Percentiles rank a stretch among this genome's conserved stretches.
Evolutionary conservation across 2,797 vertebrate species (phyloP).

Genomic region (Orientallactaga sibirica): DNA sequence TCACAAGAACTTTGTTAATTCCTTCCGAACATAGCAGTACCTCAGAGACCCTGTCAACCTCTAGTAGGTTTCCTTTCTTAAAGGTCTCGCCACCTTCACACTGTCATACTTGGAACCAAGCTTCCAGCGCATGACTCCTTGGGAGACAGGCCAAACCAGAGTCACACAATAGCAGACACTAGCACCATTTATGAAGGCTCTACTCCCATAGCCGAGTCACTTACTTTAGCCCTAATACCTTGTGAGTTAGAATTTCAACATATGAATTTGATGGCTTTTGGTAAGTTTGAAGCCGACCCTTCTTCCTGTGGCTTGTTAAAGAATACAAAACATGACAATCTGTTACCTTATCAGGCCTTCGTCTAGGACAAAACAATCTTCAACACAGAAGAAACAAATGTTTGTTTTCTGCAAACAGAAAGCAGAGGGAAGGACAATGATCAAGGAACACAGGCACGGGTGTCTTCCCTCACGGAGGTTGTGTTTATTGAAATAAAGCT

Average conservation of each 20-base stretch:
- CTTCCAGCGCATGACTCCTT: background rate
- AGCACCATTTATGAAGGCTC: background rate
- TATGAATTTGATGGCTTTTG: background rate
- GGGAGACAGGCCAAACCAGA: background rate
- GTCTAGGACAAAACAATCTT: constrained; percentile 22
- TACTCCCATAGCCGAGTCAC: background rate
- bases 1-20: background rate
- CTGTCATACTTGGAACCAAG: no score
- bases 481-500: constrained; percentile 43
- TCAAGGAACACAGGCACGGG: background rate
- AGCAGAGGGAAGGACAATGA: constrained; percentile 16
- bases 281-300: background rate
- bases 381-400: constrained; percentile 9
- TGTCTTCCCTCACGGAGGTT: background rate
- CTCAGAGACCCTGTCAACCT: background rate
- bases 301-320: constrained; percentile 20
- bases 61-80: background rate
- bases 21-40: background rate
- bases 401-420: constrained; percentile 50
- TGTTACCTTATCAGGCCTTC: background rate
- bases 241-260: background rate
- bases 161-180: background rate
- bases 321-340: constrained; percentile 22
- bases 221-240: background rate
- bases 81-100: background rate